phyloP scores from a whole-genome alignment of 2,888 invertebrate genomes.

The Buathra laborator region DNA sequence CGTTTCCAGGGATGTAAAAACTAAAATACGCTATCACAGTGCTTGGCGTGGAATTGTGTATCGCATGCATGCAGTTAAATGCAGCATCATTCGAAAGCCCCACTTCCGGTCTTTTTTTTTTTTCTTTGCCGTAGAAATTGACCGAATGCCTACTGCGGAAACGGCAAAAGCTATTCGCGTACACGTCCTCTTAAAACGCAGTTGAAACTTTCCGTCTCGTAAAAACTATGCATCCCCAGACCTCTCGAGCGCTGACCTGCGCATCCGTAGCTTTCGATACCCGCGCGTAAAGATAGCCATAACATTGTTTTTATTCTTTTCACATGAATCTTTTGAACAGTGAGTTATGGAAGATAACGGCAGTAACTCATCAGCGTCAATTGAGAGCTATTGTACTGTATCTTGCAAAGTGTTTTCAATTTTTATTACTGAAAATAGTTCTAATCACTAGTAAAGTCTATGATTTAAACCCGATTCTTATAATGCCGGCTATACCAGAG shows the following conservation, averaged over 20 bases:
- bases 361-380: neutral
- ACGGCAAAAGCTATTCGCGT: conserved; percentile 25
- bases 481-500: neutral
- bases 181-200: conserved; percentile 21
- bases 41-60: conserved; percentile 37
- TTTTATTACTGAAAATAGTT: neutral
- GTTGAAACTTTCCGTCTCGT: conserved; percentile 30
- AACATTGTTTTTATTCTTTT: neutral
- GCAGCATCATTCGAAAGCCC: conserved; percentile 46
- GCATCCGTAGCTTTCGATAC: neutral
- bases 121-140: neutral
- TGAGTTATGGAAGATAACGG: neutral
- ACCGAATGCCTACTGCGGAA: neutral
- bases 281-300: neutral
- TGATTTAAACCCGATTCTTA: neutral
- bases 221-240: conserved; percentile 7
- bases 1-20: conserved; percentile 41
- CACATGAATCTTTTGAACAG: neutral
- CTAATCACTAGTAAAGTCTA: neutral
- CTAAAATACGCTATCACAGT: conserved; percentile 37
- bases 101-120: neutral
- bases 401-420: neutral
- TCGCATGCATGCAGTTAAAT: conserved; percentile 49
- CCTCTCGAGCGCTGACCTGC: neutral
- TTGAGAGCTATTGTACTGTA: neutral